A percentile compares a stretch with the other conserved stretches of the same genome.
phyloP scores from a whole-genome alignment of 2,113 vertebrate species.

The Marcusenius ussheri region DNA sequence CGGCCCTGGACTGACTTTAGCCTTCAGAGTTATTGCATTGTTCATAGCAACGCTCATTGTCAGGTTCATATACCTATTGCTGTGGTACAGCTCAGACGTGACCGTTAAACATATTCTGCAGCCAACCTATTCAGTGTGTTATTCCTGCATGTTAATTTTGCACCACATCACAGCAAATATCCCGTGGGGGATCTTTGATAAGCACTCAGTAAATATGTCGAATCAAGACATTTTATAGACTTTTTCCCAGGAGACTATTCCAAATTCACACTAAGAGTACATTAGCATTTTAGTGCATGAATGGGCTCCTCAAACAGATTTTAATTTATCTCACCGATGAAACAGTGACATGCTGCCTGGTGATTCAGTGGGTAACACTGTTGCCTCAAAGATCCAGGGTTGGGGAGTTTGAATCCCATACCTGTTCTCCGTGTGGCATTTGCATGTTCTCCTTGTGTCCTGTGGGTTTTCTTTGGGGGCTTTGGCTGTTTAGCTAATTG shows the following conservation, averaged over 20 bases:
- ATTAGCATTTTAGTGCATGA: background rate
- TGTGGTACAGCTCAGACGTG: background rate
- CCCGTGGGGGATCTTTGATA: background rate
- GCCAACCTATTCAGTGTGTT: background rate
- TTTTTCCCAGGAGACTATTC: background rate
- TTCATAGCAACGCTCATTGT: background rate
- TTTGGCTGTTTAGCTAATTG: background rate
- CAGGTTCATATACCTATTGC: background rate
- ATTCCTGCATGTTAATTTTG: background rate
- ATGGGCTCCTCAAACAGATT: background rate
- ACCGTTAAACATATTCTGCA: background rate
- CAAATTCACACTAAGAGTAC: background rate
- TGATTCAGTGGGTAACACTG: background rate
- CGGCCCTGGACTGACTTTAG: background rate
- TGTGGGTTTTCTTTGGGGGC: background rate
- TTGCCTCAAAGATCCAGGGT: background rate
- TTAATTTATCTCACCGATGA: background rate
- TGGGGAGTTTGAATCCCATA: background rate
- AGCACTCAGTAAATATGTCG: background rate
- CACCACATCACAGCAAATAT: background rate
- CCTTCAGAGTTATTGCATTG: background rate
- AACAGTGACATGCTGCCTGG: background rate
- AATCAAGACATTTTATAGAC: background rate
- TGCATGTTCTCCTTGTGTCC: background rate
- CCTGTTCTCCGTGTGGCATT: background rate